These are phyloP conservation scores for Epirrhoe tristata DNA, from an alignment of 2,888 invertebrate species.

Conservation along the genomic window DNA sequence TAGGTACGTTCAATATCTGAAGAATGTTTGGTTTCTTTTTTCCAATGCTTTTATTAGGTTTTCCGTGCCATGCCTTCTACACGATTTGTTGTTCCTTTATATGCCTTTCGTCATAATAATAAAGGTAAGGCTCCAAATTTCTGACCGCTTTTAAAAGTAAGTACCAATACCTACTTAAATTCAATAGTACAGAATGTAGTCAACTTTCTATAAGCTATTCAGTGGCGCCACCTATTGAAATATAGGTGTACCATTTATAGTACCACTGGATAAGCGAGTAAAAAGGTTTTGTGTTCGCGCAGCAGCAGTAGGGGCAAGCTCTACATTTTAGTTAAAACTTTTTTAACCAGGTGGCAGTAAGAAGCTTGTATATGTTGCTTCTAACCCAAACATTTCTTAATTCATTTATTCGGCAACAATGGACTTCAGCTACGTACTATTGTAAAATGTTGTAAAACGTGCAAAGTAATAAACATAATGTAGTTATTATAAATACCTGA, in stretches of 20 bases:
- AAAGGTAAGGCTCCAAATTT: too few relatives aligned
- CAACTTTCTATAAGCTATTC: too few relatives aligned
- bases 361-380: conserved; percentile 20
- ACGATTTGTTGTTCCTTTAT: too few relatives aligned
- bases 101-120: too few relatives aligned
- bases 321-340: conserved; percentile 9
- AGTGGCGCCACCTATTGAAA: conserved; percentile 14
- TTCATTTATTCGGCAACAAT: conserved; percentile 1
- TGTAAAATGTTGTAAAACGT: not conserved
- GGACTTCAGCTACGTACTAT: not conserved
- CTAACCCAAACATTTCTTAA: conserved; percentile 13
- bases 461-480: not conserved
- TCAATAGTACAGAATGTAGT: too few relatives aligned
- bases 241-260: too few relatives aligned
- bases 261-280: not conserved
- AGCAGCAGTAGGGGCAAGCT: not conserved
- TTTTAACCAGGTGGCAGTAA: conserved; percentile 20
- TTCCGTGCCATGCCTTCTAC: too few relatives aligned
- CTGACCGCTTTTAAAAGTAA: too few relatives aligned
- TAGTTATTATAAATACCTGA: not conserved
- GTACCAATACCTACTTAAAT: too few relatives aligned
- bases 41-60: too few relatives aligned
- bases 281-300: not conserved
- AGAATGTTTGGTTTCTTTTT: too few relatives aligned
- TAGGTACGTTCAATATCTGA: too few relatives aligned